phyloP scores from a whole-genome alignment of 2,888 invertebrate genomes.

The Pseudoips prasinana region DNA sequence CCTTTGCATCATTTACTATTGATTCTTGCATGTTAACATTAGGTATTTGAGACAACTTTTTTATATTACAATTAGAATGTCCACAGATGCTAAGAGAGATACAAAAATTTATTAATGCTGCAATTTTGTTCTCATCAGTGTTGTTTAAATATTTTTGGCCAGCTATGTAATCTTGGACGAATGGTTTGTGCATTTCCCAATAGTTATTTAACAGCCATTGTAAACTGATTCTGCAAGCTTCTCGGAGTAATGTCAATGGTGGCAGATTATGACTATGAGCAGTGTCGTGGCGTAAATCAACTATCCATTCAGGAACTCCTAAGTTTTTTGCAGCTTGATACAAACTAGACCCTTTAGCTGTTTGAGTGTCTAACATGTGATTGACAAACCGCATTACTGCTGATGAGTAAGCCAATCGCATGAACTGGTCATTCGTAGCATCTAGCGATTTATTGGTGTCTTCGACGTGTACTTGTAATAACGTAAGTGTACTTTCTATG shows the following conservation, averaged over 20 bases:
- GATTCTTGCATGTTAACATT: constrained; percentile 54
- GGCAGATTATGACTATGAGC: constrained; percentile 88
- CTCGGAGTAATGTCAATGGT: constrained; percentile 82
- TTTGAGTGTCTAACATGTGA: constrained; percentile 81
- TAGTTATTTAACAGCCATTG: constrained; percentile 87
- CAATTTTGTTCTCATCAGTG: constrained; percentile 51
- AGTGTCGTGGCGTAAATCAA: constrained; percentile 89
- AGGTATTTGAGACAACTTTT: constrained; percentile 61
- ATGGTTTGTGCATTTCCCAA: constrained; percentile 82
- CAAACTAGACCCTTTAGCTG: constrained; percentile 76
- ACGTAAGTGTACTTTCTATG: constrained; percentile 82
- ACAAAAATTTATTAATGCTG: constrained; percentile 57
- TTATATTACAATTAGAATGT: constrained; percentile 59
- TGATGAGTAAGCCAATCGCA: constrained; percentile 83
- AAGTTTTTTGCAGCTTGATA: constrained; percentile 83
- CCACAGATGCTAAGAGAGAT: constrained; percentile 64
- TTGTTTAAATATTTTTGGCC: constrained; percentile 41
- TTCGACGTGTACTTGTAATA: constrained; percentile 77
- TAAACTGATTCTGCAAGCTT: constrained; percentile 83
- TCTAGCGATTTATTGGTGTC: constrained; percentile 44
- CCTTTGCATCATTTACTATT: constrained; percentile 57
- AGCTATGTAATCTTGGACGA: constrained; percentile 67
- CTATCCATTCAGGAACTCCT: constrained; percentile 90
- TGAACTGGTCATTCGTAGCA: constrained; percentile 60
- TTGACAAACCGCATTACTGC: constrained; percentile 86